Evolutionary conservation across 2,888 invertebrate species (phyloP), one percentile per base, ranked within the genome.

Genomic region (Trichopria drosophilae): DNA sequence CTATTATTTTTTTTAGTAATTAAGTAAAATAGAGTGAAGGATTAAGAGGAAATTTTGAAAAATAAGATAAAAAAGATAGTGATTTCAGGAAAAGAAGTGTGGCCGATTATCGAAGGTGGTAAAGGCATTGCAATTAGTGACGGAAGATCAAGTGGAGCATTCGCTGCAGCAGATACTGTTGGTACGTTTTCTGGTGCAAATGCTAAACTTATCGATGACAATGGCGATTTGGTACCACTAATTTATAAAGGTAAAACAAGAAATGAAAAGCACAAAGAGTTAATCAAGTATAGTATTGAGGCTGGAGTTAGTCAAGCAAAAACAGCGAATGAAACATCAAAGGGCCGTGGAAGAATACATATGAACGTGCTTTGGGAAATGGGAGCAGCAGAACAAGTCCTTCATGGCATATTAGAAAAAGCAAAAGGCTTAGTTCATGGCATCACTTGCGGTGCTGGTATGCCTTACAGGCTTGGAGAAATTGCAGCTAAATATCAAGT

Each of bases 311-410:
- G 39, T 37, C 46, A 46, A 39, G 46, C 39, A 37, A 37, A 13
- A 39, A 37, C 31, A 37, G 46, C 46, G 18, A 37, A 39, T 37
- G 46, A 46, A 46, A 46, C 39, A 37, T 37, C 46, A 37, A 39
- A 39, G 31, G 46, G 47, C 26, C 39, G 40, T 32, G 47, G 47
- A 39, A 40, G 40, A 39, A 40, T 47, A 39, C 39, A 47, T 16
- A 47, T 47, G 40, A 47, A 47, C 34, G 40, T 47, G 15, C 47
- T 47, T 40, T 47, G 47, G 47, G 47, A 47, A 34, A 47, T 47
- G 47, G 47, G 47, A 32, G 47, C 32, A 40, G 47, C 47, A 40
- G 40, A 47, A 40, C 47, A 40, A 39, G 47, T 47, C 40, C 47
- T 47, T 47, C 40, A 47, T 39, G 47, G 47, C 47, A 42, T 42